phyloP scores from a whole-genome alignment of 2,888 invertebrate species.

The Meiosimyza platycephala region DNA sequence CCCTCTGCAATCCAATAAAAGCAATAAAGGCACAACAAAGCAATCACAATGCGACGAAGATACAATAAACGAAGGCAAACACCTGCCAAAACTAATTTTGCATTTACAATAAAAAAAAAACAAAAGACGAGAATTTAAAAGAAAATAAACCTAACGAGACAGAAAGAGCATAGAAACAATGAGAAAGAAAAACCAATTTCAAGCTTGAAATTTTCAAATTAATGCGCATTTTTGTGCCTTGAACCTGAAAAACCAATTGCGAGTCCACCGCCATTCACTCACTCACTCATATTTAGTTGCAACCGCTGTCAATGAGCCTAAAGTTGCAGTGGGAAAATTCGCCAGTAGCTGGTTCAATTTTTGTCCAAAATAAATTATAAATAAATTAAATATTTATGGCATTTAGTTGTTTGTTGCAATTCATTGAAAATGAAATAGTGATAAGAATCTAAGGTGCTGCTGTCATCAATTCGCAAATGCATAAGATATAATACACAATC shows the following conservation, averaged over 20 bases:
- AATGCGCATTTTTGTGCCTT: conserved; percentile 39
- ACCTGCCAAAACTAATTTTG: conserved; percentile 32
- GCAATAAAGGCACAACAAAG: conserved; percentile 10
- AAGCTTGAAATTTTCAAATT: conserved; percentile 33
- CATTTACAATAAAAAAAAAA: conserved; percentile 28
- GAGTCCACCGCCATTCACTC: conserved; percentile 12
- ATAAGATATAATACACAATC: too few relatives aligned
- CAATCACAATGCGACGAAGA: not conserved
- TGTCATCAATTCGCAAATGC: too few relatives aligned
- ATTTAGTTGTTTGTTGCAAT: too few relatives aligned
- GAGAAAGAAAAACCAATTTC: conserved; percentile 23
- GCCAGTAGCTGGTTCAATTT: too few relatives aligned
- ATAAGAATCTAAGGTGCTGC: too few relatives aligned
- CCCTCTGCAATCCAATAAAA: not conserved
- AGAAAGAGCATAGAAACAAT: conserved; percentile 29
- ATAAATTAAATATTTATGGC: too few relatives aligned
- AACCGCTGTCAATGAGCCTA: too few relatives aligned
- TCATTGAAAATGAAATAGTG: too few relatives aligned
- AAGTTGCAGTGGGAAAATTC: too few relatives aligned
- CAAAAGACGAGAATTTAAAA: conserved; percentile 7
- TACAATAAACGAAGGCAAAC: conserved; percentile 18
- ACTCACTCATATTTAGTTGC: too few relatives aligned
- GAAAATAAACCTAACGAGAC: conserved; percentile 14
- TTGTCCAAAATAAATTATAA: too few relatives aligned
- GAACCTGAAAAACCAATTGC: conserved; percentile 56